phyloP scores from a whole-genome alignment of 2,113 vertebrate species.

The Phyllostomus discolor region DNA sequence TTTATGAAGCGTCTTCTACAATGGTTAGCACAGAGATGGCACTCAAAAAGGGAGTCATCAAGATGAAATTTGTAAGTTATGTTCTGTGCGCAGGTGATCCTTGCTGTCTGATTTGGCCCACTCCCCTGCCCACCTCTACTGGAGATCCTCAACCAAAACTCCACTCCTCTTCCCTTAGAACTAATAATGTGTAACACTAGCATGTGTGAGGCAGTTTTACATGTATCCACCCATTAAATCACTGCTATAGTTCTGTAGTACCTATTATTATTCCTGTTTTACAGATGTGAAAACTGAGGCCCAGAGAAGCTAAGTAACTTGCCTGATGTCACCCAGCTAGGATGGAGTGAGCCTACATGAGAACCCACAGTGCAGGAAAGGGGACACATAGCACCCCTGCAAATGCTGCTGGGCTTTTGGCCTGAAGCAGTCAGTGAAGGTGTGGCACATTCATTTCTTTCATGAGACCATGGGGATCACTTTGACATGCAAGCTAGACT shows the following conservation, averaged over 20 bases:
- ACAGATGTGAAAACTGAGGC: background rate
- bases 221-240: background rate
- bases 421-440: fast-evolving
- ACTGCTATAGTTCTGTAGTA: background rate
- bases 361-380: background rate
- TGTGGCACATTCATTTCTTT: background rate
- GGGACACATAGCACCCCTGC: fast-evolving
- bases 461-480: fast-evolving
- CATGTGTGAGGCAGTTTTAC: background rate
- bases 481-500: too few relatives aligned
- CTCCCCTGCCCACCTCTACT: background rate
- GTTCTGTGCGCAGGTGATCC: background rate
- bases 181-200: background rate
- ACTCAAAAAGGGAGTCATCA: background rate
- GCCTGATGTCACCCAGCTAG: background rate
- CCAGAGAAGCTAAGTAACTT: background rate
- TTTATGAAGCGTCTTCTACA: background rate
- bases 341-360: background rate
- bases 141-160: background rate
- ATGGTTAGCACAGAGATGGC: background rate
- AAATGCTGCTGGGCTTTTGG: background rate
- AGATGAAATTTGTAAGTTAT: background rate
- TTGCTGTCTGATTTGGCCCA: background rate
- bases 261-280: background rate
- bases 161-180: background rate